These are phyloP conservation scores for Herpailurus yagouaroundi DNA, from an alignment of 2,113 vertebrate genomes.

Conservation along the genomic window DNA sequence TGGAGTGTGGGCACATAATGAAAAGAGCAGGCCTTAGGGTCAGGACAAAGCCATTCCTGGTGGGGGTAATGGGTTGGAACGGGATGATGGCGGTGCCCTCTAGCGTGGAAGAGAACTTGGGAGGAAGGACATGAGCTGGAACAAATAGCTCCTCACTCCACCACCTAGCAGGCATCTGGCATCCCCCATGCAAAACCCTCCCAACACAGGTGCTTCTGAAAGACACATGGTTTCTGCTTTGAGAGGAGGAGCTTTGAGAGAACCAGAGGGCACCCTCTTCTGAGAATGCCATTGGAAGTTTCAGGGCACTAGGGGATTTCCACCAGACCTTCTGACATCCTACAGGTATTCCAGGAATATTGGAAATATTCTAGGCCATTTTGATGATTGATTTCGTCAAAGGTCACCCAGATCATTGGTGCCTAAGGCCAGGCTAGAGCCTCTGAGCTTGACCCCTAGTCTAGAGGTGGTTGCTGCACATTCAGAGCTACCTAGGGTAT, in stretches of 20 bases:
- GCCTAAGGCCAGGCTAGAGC: neutral
- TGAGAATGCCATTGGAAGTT: neutral
- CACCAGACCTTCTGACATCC: neutral
- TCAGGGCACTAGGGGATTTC: neutral
- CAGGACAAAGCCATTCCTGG: neutral
- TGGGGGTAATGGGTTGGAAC: slow-evolving; percentile 7
- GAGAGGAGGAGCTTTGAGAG: neutral
- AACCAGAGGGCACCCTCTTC: neutral
- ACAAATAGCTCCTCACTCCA: slow-evolving; percentile 43
- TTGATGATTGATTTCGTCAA: neutral
- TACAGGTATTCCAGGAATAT: neutral
- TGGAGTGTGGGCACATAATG: neutral
- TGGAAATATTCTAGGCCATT: neutral
- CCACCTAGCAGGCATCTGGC: slow-evolving; percentile 60
- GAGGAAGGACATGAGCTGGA: neutral
- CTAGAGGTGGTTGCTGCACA: neutral
- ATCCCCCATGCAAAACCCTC: neutral
- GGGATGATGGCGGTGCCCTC: neutral
- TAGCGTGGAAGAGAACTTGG: neutral
- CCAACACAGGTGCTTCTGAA: neutral
- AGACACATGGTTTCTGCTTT: neutral
- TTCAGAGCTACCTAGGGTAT: neutral
- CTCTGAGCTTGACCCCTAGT: neutral
- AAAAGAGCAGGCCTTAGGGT: neutral
- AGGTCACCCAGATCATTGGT: neutral